Base-by-base conservation (phyloP, 2,888 invertebrate species). In the Tiliacea aurago region DNA sequence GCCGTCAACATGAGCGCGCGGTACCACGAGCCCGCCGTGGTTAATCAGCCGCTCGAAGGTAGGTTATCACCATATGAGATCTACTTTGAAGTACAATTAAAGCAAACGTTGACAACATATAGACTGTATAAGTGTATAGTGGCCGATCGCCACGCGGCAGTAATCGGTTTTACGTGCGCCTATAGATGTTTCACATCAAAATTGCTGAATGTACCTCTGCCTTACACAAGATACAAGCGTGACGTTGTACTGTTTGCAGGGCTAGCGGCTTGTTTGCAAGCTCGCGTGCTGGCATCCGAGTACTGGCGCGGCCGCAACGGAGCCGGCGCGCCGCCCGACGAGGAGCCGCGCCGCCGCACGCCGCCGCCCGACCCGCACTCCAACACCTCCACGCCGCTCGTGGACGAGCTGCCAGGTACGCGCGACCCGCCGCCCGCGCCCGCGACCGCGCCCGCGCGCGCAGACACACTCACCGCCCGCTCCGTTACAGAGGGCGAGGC, bases 1-100 rank as follows among this genome's bases (percentile, higher is more conserved):
- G 98, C 98, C 45, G 98, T 98, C 76, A 98, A 98, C 93, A 98
- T 98, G 98, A 98, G 98, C 93, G 97, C 98, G 73, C 97, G 90
- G 90, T 97, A 90, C 90, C 92, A 94, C 90, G 93, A 95, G 72
- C 91, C 92, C 75, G 84, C 91, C 28, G 81, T 78, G 41, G 20
- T 75, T 20, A 85, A 86, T 23, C 86, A 86, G 68, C 96, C 95
- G 68, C 93, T 96, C 10, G 95, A 95, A 90, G 95, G 95, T 94
- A 53, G 41, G 79, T 53, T 20, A 9, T 33, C 37, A 20, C 10
- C 10, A 13, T 15, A 41, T 9, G 5, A 13, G 6, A 7, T 45
- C 11, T 33, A 41, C 10, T 20, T 33, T 43, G 4, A 28, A 69
- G n/a, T 28, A 69, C 41, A 6, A 0, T 18, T 15, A n/a, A 51